A percentile compares a stretch with the other conserved stretches of the same genome.
Conservation (phyloP, 2,797 vertebrate genomes). For the Sebastes diaconus region DNA sequence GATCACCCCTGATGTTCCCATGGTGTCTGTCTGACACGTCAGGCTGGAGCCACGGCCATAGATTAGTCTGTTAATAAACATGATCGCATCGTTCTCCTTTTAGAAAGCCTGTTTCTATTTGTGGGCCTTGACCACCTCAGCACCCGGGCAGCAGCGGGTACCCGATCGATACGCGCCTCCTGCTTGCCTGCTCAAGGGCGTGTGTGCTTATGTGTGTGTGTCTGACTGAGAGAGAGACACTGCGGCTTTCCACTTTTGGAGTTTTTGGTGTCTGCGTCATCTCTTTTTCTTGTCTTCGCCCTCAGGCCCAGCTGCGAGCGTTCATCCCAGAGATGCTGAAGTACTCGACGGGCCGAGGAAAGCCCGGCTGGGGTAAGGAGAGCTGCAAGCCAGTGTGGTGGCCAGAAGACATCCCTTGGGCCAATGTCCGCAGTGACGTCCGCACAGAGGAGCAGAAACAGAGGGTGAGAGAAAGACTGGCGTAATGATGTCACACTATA, state of each 20-base stretch:
- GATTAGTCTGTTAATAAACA: slow-evolving; percentile 73
- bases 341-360: slow-evolving; percentile 96
- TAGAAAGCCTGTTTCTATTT: slow-evolving; percentile 72
- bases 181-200: slow-evolving; percentile 62
- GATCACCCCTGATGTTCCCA: slow-evolving; percentile 36
- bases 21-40: slow-evolving; percentile 47
- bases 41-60: slow-evolving; percentile 73
- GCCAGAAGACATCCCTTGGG: slow-evolving; percentile 99
- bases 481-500: background rate
- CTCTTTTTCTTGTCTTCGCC: background rate
- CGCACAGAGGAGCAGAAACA: slow-evolving; percentile 98
- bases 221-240: background rate
- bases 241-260: slow-evolving; percentile 9
- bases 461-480: slow-evolving; percentile 79
- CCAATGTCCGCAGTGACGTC: slow-evolving; percentile 97
- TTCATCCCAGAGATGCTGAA: slow-evolving; percentile 99
- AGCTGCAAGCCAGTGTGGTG: slow-evolving; percentile 99
- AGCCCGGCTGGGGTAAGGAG: slow-evolving; percentile 99
- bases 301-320: slow-evolving; percentile 95
- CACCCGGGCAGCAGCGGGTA: slow-evolving; percentile 37
- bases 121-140: slow-evolving; percentile 52
- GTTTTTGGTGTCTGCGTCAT: slow-evolving; percentile 7
- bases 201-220: slow-evolving; percentile 2
- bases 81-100: slow-evolving; percentile 53
- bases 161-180: slow-evolving; percentile 65